Base-by-base conservation (phyloP, 37 sponge, comb jelly and placozoan genomes). In the Agelas oroides region DNA sequence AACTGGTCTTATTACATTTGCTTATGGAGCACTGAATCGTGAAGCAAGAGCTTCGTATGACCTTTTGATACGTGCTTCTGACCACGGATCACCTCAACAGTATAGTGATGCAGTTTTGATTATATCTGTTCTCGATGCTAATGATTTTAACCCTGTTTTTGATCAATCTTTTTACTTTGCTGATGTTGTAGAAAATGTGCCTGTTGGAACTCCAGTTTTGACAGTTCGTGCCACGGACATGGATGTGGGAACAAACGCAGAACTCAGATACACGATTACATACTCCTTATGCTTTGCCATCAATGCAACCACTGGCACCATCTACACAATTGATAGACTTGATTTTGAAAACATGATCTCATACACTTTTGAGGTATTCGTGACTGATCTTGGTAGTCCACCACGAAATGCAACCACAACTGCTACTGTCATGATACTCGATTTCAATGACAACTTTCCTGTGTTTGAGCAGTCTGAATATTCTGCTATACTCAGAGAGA, bases 391-490 rank as follows among this genome's bases (percentile, higher is more conserved):
- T 0, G 93, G 93, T 12, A 21, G 19, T 3, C 89, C 89, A n/a
- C 52, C 76, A 21, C 67, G 72, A 41, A 66, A 34, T 32, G 70
- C 41, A 31, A 81, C 86, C 25, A 40, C 82, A 56, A 35, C 18
- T 14, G 81, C 88, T 27, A 27, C 12, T 8, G 66, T 94, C n/a
- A 65, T 55, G 6, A 57, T 91, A 1, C 68, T 71, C 14, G 92
- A 94, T 59, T 76, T 67, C 58, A 94, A 94, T 76, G 95, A 91
- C 56, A 36, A 87, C 73, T 83, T 69, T 14, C 95, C 95, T 31
- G 70, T 71, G 8, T 94, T 94, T 65, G 23, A 20, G 25, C 67
- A 83, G 61, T 32, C 27, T 5, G 15, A 38, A 35, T 94, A 88
- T 61, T 33, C 79, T 0, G 82, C 72, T 23, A 16, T 17, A 0